A percentile compares a stretch with the other conserved stretches of the same genome.
phyloP scores from a whole-genome alignment of 2,113 vertebrate species.

The Apteryx owenii region DNA sequence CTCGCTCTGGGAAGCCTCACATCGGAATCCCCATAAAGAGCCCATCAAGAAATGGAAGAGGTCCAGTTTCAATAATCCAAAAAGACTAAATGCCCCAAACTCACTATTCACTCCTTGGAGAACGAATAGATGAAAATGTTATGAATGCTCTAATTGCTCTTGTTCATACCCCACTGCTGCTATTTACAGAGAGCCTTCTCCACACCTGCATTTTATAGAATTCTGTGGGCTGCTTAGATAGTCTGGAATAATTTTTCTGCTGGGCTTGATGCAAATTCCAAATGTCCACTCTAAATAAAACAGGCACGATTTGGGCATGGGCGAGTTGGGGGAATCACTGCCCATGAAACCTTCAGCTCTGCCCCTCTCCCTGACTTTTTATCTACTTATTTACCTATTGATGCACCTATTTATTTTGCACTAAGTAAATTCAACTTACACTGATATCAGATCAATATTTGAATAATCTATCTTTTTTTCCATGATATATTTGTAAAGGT shows the following conservation, averaged over 20 bases:
- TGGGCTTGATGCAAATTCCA: background rate
- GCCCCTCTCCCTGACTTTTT: background rate
- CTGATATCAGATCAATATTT: background rate
- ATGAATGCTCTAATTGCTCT: background rate
- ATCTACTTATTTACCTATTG: too few relatives aligned
- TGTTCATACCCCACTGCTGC: background rate
- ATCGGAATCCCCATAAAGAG: background rate
- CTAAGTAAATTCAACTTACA: background rate
- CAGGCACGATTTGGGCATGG: background rate
- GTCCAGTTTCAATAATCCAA: too few relatives aligned
- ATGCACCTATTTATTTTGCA: too few relatives aligned
- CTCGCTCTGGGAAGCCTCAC: background rate
- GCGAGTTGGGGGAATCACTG: background rate
- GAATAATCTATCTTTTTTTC: background rate
- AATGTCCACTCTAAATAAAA: background rate
- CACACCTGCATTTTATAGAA: background rate
- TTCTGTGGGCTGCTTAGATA: background rate
- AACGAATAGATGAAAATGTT: background rate
- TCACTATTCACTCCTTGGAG: background rate
- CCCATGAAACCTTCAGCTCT: background rate
- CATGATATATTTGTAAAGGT: background rate
- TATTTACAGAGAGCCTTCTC: background rate
- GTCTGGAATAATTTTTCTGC: background rate
- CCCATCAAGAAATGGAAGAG: rapidly evolving
- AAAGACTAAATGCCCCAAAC: background rate